Evolutionary conservation across 2,797 vertebrate genomes (phyloP).

Genomic region (Sebastolobus altivelis): DNA sequence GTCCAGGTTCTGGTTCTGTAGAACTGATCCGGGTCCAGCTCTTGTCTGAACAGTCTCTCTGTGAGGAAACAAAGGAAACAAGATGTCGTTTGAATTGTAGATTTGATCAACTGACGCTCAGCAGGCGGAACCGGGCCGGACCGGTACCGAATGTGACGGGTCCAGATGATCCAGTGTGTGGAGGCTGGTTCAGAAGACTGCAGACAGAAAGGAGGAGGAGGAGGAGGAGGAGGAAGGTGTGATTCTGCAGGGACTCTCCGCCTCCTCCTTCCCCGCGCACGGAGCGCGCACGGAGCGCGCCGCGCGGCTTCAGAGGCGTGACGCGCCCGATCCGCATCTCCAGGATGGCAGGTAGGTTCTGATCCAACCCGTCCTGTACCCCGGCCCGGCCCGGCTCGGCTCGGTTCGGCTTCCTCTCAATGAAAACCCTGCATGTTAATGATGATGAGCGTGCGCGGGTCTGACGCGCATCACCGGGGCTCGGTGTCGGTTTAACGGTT

Average conservation of each 20-base stretch:
- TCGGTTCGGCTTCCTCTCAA: neutral
- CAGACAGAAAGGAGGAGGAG: constrained; percentile 1
- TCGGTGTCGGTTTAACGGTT: constrained; percentile 11
- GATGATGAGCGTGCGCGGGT: neutral
- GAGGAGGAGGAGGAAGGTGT: constrained; percentile 30
- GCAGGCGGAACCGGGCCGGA: constrained; percentile 3
- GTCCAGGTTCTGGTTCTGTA: neutral
- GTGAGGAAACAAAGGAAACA: neutral
- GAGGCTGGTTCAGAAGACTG: constrained; percentile 23
- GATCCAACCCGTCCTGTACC: rapidly evolving
- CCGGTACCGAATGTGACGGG: neutral
- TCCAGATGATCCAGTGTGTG: neutral
- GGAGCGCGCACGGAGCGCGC: constrained; percentile 71
- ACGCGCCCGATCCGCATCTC: constrained; percentile 72
- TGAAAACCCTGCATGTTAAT: neutral
- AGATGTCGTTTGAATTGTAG: constrained; percentile 39
- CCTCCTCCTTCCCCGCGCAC: constrained; percentile 53
- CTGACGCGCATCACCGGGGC: constrained; percentile 2
- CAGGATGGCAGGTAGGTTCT: constrained; percentile 79
- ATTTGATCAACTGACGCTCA: constrained; percentile 29
- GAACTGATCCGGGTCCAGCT: neutral
- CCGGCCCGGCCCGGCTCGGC: neutral
- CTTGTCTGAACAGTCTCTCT: neutral
- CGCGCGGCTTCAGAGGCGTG: constrained; percentile 77
- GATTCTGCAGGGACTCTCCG: constrained; percentile 44